Percentiles rank a stretch among this genome's conserved stretches.
phyloP scores from a whole-genome alignment of 2,113 vertebrate genomes.

The Phyllostomus hastatus region DNA sequence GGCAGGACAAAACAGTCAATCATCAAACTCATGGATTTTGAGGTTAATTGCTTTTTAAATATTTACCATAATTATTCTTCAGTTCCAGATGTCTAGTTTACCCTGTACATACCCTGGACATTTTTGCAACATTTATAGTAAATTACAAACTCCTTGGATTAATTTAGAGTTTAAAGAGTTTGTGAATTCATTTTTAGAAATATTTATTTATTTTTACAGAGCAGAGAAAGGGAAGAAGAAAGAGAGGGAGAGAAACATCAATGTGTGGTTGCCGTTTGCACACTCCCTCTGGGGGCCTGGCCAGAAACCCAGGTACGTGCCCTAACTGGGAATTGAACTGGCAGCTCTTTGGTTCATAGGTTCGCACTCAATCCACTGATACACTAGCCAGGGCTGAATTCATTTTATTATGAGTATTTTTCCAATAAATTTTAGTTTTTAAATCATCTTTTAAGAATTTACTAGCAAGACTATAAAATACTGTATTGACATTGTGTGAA shows the following conservation, averaged over 20 bases:
- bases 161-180: background rate
- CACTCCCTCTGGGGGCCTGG: too few species aligned
- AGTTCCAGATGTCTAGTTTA: constrained; percentile 8
- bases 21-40: background rate
- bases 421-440: background rate
- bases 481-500: background rate
- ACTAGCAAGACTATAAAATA: background rate
- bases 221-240: too few species aligned
- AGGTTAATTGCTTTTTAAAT: constrained; percentile 4
- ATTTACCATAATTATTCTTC: background rate
- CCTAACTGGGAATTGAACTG: too few species aligned
- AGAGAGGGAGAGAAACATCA: too few species aligned
- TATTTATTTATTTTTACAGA: too few species aligned
- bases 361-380: too few species aligned
- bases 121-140: background rate
- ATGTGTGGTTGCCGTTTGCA: too few species aligned
- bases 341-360: too few species aligned
- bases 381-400: background rate
- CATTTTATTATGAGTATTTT: background rate
- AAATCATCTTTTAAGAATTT: background rate
- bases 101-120: background rate
- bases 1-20: background rate
- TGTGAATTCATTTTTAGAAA: background rate
- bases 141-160: background rate
- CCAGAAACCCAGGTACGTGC: too few species aligned